phyloP scores from a whole-genome alignment of 30 jellyfish, hydroid and myxozoan species.

The Morbakka virulenta region DNA sequence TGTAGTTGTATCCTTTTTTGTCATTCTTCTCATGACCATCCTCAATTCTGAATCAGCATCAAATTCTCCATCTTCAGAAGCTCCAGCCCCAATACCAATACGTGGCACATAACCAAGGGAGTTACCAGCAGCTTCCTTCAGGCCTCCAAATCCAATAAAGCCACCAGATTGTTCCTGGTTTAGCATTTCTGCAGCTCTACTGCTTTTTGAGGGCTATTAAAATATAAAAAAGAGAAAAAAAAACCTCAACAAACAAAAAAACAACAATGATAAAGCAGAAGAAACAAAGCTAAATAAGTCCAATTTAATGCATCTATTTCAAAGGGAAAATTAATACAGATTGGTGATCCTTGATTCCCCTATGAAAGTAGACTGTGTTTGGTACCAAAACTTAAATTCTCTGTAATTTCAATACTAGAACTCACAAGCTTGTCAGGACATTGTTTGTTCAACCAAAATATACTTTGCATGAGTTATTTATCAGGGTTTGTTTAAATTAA shows the following conservation, averaged over 20 bases:
- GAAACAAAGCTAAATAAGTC: no score
- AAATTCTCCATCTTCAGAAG: slow-evolving; percentile 41
- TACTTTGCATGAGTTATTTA: no score
- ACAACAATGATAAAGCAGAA: not conserved
- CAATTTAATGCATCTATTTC: no score
- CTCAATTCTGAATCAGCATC: slow-evolving; percentile 71
- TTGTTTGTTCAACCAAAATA: no score
- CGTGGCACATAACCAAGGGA: slow-evolving; percentile 79
- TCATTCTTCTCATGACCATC: slow-evolving; percentile 83
- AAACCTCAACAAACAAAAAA: no score
- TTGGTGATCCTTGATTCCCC: no score
- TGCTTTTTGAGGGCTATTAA: slow-evolving; percentile 84
- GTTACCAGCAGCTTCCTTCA: slow-evolving; percentile 67
- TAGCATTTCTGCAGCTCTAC: slow-evolving; percentile 85
- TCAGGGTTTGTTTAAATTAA: no score
- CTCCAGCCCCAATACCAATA: slow-evolving; percentile 17
- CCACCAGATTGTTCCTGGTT: slow-evolving; percentile 70
- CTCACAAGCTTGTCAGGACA: no score
- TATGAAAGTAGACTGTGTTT: no score
- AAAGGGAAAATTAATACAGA: no score
- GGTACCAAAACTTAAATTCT: no score
- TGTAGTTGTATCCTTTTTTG: slow-evolving; percentile 78
- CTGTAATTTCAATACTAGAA: no score
- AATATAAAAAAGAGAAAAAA: not conserved
- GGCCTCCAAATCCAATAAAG: slow-evolving; percentile 76